phyloP scores from a whole-genome alignment of 1,140 invertebrate genomes.

The Rhynchophorus ferrugineus region DNA sequence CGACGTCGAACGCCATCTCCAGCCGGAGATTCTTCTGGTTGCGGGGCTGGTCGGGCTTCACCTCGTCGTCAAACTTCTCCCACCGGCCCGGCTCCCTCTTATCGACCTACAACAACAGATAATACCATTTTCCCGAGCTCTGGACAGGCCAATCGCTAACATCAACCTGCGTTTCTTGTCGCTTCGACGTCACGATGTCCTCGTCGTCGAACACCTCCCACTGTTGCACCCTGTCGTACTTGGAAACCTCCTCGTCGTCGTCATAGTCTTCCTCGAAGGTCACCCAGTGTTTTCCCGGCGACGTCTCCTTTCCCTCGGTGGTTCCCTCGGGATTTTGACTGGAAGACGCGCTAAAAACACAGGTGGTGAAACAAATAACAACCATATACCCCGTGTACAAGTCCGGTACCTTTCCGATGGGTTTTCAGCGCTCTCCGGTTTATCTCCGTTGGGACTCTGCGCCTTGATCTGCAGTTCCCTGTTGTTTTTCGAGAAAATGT shows the following conservation, averaged over 20 bases:
- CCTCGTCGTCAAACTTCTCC: constrained; percentile 14
- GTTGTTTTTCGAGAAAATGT: constrained; percentile 33
- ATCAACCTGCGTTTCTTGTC: no score
- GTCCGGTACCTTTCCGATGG: no score
- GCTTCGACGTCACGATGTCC: neutral
- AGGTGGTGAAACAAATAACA: no score
- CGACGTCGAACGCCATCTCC: constrained; percentile 23
- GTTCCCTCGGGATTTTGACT: neutral
- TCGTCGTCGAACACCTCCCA: constrained; percentile 4
- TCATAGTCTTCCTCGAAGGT: constrained; percentile 19
- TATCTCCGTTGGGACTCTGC: constrained; percentile 16
- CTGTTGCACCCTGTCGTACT: constrained; percentile 11
- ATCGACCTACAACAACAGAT: no score
- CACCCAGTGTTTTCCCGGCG: constrained; percentile 13
- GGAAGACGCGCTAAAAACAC: no score
- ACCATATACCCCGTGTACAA: no score
- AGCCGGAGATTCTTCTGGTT: constrained; percentile 18
- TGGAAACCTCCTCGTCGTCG: constrained; percentile 11
- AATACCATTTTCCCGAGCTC: no score
- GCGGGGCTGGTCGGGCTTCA: neutral
- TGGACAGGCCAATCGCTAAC: no score
- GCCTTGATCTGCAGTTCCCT: constrained; percentile 31
- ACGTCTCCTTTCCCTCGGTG: neutral
- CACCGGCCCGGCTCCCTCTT: neutral
- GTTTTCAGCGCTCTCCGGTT: constrained; percentile 8